Conservation (phyloP, 2,113 vertebrate genomes). For the Drymodes brunneopygia region DNA sequence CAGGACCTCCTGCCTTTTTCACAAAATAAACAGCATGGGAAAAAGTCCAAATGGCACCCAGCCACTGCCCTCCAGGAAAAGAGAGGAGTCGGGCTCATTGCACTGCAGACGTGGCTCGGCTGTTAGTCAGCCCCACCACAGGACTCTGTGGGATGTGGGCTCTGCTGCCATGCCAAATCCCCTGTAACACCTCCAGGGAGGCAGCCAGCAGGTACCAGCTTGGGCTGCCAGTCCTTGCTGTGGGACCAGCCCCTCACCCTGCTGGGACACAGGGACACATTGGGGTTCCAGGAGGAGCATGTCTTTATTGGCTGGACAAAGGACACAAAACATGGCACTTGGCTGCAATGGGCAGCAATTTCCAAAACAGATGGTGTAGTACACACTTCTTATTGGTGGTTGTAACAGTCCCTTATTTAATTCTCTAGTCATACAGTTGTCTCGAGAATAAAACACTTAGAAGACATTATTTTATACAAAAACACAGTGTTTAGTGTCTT, state of each 20-base stretch:
- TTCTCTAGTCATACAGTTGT: neutral
- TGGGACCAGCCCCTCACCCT: neutral
- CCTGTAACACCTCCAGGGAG: neutral
- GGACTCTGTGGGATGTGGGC: neutral
- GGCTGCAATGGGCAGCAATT: neutral
- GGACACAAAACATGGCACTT: neutral
- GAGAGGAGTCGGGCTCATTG: neutral
- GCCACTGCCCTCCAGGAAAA: neutral
- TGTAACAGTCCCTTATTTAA: neutral
- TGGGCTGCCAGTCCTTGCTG: neutral
- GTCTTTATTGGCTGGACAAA: neutral
- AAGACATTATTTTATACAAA: neutral
- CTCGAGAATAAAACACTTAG: neutral
- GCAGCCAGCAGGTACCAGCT: neutral
- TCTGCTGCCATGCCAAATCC: neutral
- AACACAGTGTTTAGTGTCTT: neutral
- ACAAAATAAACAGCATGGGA: neutral
- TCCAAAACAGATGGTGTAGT: neutral
- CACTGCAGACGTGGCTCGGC: rapidly evolving
- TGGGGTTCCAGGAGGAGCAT: rapidly evolving
- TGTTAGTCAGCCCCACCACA: neutral
- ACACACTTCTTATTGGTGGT: neutral
- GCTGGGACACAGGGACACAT: rapidly evolving
- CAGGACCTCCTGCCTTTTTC: neutral
- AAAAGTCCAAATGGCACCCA: neutral